These are phyloP conservation scores for Eulemur mongoz DNA, from an alignment of 2,797 vertebrate species.

Conservation along the genomic window DNA sequence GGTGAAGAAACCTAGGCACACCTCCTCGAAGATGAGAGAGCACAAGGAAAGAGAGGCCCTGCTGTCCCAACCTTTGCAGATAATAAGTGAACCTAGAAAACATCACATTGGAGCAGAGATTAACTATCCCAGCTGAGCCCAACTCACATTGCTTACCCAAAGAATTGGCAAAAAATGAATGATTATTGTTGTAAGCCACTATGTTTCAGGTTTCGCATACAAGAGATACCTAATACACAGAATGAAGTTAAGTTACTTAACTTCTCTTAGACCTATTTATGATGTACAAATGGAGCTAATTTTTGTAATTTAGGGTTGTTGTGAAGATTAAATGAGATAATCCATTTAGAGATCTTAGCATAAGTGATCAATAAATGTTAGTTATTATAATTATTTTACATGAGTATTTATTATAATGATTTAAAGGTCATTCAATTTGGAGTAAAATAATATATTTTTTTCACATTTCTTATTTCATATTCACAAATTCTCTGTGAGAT, in stretches of 20 bases:
- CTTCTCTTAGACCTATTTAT: neutral
- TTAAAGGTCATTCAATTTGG: neutral
- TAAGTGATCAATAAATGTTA: constrained; percentile 5
- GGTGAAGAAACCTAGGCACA: neutral
- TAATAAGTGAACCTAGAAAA: neutral
- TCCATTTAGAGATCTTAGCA: neutral
- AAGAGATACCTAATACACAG: neutral
- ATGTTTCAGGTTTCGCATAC: neutral
- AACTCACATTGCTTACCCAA: neutral
- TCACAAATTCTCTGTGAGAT: neutral
- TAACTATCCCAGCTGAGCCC: neutral
- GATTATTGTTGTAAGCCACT: neutral
- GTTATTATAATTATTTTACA: neutral
- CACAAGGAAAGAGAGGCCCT: neutral
- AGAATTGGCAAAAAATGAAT: neutral
- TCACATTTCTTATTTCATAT: neutral
- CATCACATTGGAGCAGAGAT: neutral
- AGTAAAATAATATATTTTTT: neutral
- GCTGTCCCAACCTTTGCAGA: neutral
- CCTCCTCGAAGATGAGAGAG: neutral
- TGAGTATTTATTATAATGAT: neutral
- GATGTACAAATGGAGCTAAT: neutral
- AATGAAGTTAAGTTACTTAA: neutral
- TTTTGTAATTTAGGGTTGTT: constrained; percentile 21
- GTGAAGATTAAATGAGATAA: constrained; percentile 2